Evolutionary conservation across 2,888 invertebrate genomes (phyloP), one percentile per base, ranked within the genome.

Genomic region (Cerastoderma edule): DNA sequence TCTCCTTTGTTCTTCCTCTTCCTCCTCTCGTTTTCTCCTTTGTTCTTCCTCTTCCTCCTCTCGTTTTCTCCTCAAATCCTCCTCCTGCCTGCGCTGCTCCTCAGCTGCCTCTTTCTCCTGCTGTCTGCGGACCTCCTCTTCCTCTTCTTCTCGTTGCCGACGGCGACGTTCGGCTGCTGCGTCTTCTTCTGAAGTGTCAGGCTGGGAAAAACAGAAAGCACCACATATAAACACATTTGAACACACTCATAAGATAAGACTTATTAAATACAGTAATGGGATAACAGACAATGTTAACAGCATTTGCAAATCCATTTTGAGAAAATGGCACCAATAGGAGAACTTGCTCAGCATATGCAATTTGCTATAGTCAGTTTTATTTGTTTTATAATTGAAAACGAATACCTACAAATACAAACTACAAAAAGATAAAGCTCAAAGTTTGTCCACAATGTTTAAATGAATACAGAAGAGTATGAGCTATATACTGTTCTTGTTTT

Each of bases 21-120:
- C 79, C 22, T 81, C 74, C 67, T 75, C 77, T 67, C 72, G 66
- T 56, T 65, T 27, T 27, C 57, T 63, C 60, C n/a, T 56, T n/a
- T 64, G 54, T 66, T 30, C 35, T 28, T 63, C 65, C 75, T 35
- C 80, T 78, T 67, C 73, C 76, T 67, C 72, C 56, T 50, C 75
- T 53, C 46, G 75, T 60, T 60, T 70, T 57, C 33, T 84, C 78
- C 72, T 79, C 79, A 72, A 83, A n/a, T 22, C 78, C 46, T 71
- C 78, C 63, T 83, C 80, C 54, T 83, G 76, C 57, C 78, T 60
- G 19, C 83, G 70, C 64, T 84, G 97, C 94, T 98, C 98, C 60
- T 83, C 87, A 94, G n/a, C n/a, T n/a, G 98, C 98, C 94, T 99
- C 98, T 95, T 97, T 97, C 98, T 93, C 98, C 98, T 95, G 98